phyloP scores from a whole-genome alignment of 2,113 vertebrate species.

The Apeltes quadracus region DNA sequence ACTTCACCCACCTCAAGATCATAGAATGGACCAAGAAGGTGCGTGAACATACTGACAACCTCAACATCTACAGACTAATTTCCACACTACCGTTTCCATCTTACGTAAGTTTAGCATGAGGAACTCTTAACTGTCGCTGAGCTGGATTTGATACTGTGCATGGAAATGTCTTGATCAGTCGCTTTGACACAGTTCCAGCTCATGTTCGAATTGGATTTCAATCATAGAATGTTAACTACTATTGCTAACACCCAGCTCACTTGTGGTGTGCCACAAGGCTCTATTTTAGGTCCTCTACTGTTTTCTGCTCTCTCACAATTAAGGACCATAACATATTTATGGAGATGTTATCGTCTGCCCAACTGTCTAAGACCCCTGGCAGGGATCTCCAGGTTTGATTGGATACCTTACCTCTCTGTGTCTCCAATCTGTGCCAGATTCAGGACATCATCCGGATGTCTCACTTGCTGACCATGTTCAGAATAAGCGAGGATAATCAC shows the following conservation, averaged over 20 bases:
- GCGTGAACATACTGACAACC: neutral
- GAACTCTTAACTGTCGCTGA: neutral
- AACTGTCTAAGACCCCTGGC: neutral
- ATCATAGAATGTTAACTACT: neutral
- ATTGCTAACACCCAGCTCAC: neutral
- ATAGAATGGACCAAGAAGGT: conserved; percentile 96
- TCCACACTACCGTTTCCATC: neutral
- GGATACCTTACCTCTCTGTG: neutral
- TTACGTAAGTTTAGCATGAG: neutral
- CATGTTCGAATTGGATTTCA: neutral
- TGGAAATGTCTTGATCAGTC: neutral
- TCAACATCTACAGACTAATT: neutral
- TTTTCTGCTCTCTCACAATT: neutral
- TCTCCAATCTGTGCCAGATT: conserved; percentile 80
- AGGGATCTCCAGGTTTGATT: neutral
- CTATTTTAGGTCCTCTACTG: neutral
- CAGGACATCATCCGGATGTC: conserved; percentile 90
- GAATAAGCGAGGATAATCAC: conserved; percentile 84
- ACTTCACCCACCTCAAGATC: conserved; percentile 80
- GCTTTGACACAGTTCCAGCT: neutral
- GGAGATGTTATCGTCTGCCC: neutral
- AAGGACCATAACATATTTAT: neutral
- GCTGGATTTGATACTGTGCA: neutral
- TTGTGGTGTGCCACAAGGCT: conserved; percentile 1
- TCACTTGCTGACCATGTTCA: conserved; percentile 90